These are phyloP conservation scores for Platichthys stellatus DNA, from an alignment of 2,113 vertebrate genomes.

Conservation along the genomic window DNA sequence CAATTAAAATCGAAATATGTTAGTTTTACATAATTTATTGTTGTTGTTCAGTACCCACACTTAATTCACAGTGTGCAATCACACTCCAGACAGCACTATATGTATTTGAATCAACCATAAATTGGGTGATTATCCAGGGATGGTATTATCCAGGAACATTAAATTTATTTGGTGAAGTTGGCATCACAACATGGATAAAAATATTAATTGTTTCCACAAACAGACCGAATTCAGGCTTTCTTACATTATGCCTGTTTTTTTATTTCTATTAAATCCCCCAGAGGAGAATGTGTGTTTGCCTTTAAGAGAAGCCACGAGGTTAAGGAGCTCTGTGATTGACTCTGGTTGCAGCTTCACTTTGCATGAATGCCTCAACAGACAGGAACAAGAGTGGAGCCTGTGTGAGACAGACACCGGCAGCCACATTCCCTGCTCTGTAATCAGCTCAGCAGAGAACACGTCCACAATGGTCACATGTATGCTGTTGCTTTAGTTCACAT, in stretches of 20 bases:
- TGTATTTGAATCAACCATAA: too few species aligned
- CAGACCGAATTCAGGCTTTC: not conserved
- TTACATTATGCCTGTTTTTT: not conserved
- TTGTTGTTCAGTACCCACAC: too few species aligned
- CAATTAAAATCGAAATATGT: not conserved
- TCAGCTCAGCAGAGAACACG: conserved; percentile 9
- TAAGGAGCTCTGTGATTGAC: conserved; percentile 42
- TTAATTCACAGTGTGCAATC: too few species aligned
- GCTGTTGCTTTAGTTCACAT: not conserved
- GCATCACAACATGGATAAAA: not conserved
- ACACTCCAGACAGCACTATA: too few species aligned
- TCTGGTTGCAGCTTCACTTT: conserved; percentile 43
- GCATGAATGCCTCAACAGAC: conserved; percentile 63
- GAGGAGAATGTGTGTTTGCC: conserved; percentile 27
- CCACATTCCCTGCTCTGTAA: conserved; percentile 6
- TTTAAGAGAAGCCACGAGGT: conserved; percentile 46
- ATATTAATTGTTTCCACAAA: not conserved
- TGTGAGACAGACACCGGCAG: conserved; percentile 33
- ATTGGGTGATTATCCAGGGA: too few species aligned
- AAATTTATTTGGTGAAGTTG: too few species aligned
- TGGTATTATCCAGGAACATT: too few species aligned
- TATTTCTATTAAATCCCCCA: conserved; percentile 1
- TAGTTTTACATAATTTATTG: too few species aligned
- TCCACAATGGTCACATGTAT: conserved; percentile 1
- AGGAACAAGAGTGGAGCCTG: conserved; percentile 54